Conservation (phyloP, 2,797 vertebrate genomes). For the Parambassis ranga region DNA sequence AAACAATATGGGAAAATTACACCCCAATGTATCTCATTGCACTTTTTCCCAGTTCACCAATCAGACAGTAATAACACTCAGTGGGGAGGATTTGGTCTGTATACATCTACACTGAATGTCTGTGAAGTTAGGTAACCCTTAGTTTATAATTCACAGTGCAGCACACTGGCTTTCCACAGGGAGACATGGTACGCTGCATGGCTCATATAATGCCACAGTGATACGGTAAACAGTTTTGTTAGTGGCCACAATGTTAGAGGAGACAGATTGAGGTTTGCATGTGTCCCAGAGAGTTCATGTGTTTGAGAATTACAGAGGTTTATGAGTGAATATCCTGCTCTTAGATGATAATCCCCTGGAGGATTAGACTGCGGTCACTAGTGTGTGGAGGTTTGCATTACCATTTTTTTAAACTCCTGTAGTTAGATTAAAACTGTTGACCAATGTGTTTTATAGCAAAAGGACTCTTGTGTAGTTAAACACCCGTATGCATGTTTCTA, state of each 20-base stretch:
- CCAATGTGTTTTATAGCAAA: neutral
- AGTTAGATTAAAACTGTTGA: constrained; percentile 7
- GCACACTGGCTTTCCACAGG: neutral
- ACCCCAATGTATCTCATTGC: constrained; percentile 11
- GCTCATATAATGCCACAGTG: neutral
- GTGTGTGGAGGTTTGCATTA: constrained; percentile 43
- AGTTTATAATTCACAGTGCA: neutral
- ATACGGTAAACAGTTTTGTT: constrained; percentile 6
- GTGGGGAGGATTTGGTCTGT: neutral
- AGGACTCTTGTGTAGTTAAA: neutral
- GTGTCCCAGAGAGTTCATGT: constrained; percentile 56
- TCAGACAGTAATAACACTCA: constrained; percentile 24
- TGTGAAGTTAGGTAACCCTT: constrained; percentile 3
- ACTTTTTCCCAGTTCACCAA: constrained; percentile 17
- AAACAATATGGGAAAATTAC: constrained; percentile 39
- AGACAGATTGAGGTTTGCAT: constrained; percentile 69
- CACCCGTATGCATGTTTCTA: too few relatives aligned
- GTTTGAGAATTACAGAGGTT: constrained; percentile 72
- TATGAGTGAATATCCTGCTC: constrained; percentile 68
- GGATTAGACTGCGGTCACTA: constrained; percentile 58
- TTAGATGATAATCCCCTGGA: constrained; percentile 68
- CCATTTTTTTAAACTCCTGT: neutral
- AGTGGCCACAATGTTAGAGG: constrained; percentile 4
- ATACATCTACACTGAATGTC: neutral
- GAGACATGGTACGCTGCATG: neutral